Evolutionary conservation across 2,888 invertebrate species (phyloP).

Genomic region (Endomychus coccineus): DNA sequence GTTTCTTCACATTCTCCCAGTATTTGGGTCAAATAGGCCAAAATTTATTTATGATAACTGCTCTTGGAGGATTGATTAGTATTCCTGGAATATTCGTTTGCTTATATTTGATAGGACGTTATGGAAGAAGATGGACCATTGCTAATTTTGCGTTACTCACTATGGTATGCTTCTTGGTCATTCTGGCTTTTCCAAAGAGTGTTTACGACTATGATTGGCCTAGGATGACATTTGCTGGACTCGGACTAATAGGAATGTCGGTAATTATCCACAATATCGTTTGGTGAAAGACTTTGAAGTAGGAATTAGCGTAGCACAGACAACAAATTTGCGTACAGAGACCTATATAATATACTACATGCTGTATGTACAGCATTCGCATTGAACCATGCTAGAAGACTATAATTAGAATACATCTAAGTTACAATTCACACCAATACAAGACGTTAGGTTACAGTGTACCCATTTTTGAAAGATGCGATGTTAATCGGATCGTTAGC

Average conservation of each 20-base stretch:
- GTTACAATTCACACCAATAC: too few relatives aligned
- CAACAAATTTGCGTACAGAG: too few relatives aligned
- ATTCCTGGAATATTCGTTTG: slow-evolving; percentile 50
- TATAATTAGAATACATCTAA: too few relatives aligned
- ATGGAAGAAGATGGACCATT: slow-evolving; percentile 49
- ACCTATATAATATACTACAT: too few relatives aligned
- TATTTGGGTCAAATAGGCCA: slow-evolving; percentile 50
- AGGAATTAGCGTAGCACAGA: too few relatives aligned
- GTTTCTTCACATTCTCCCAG: slow-evolving; percentile 55
- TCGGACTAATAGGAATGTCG: slow-evolving; percentile 59
- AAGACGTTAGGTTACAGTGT: too few relatives aligned
- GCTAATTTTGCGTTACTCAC: slow-evolving; percentile 46
- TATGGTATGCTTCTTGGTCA: slow-evolving; percentile 46
- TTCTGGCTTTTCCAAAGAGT: slow-evolving; percentile 47
- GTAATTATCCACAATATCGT: too few relatives aligned
- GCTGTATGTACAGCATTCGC: too few relatives aligned
- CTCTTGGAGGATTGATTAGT: slow-evolving; percentile 49
- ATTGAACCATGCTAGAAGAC: too few relatives aligned
- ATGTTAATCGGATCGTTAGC: too few relatives aligned
- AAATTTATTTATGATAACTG: slow-evolving; percentile 50
- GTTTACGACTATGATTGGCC: slow-evolving; percentile 48
- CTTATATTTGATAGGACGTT: slow-evolving; percentile 45
- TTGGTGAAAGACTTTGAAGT: too few relatives aligned
- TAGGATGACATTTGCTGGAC: slow-evolving; percentile 51
- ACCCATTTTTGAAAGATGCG: too few relatives aligned